Conservation (phyloP, 2,113 vertebrate species). For the Neomonachus schauinslandi region DNA sequence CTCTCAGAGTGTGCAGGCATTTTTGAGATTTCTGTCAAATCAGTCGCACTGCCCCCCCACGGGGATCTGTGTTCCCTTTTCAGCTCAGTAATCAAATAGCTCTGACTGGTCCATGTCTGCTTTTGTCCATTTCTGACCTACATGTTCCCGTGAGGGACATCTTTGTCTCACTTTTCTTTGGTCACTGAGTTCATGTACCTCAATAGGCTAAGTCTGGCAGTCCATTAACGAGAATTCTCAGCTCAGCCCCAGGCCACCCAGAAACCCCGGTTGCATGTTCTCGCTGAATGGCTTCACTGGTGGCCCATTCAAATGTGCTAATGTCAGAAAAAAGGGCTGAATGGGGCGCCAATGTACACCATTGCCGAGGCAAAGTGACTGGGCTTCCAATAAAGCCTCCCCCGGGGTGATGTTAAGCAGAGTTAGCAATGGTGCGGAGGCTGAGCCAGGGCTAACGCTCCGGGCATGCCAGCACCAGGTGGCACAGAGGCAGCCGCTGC, state of each 20-base stretch:
- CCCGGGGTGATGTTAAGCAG: conserved; percentile 87
- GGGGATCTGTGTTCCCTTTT: conserved; percentile 62
- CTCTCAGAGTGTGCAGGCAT: neutral
- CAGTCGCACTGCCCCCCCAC: neutral
- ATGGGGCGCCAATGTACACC: conserved; percentile 86
- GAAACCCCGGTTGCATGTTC: conserved; percentile 85
- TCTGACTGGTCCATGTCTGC: conserved; percentile 82
- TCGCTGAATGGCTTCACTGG: conserved; percentile 90
- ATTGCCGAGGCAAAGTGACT: conserved; percentile 89
- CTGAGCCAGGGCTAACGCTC: conserved; percentile 86
- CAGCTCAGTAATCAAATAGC: conserved; percentile 79
- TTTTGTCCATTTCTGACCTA: conserved; percentile 87
- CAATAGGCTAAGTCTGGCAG: conserved; percentile 87
- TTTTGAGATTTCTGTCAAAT: conserved; percentile 64
- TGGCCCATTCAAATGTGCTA: conserved; percentile 90
- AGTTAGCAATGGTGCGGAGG: conserved; percentile 85
- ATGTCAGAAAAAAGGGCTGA: conserved; percentile 85
- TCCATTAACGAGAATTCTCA: conserved; percentile 89
- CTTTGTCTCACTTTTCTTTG: conserved; percentile 91
- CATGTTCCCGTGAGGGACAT: conserved; percentile 84
- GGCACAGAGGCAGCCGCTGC: conserved; percentile 86
- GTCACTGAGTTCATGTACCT: conserved; percentile 91
- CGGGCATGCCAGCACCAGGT: conserved; percentile 89
- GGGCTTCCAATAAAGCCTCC: conserved; percentile 86
- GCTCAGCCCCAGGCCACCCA: conserved; percentile 87